Evolutionary conservation across 2,113 vertebrate genomes (phyloP).

Genomic region (Syrrhaptes paradoxus): DNA sequence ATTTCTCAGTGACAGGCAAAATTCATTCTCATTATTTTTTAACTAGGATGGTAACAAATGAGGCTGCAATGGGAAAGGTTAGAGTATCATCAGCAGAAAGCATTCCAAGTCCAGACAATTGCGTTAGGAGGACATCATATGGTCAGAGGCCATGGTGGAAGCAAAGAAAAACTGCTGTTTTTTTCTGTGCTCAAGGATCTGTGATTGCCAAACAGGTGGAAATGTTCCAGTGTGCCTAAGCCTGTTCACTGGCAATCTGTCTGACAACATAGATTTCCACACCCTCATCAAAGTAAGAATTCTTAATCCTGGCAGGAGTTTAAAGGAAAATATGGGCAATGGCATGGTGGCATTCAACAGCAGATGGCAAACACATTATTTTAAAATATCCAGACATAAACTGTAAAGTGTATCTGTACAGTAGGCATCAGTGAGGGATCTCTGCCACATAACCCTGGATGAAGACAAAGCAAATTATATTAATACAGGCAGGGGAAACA

Average conservation of each 20-base stretch:
- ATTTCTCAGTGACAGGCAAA: not conserved
- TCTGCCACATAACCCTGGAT: not conserved
- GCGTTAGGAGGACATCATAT: not conserved
- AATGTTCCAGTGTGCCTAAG: not conserved
- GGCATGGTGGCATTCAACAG: not conserved
- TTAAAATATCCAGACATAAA: not conserved
- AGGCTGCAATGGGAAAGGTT: not conserved
- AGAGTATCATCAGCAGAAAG: not conserved
- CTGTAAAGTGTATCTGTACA: not conserved
- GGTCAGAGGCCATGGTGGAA: not conserved
- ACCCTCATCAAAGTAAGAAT: not conserved
- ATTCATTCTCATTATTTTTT: not conserved
- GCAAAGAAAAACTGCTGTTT: not conserved
- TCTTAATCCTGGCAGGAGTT: not conserved
- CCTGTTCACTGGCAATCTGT: not conserved
- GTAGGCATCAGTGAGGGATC: not conserved
- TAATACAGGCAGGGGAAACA: not conserved
- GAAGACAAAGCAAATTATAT: not conserved
- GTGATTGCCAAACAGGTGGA: not conserved
- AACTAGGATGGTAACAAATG: not conserved
- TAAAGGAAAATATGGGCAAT: not conserved
- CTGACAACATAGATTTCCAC: not conserved
- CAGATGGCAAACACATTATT: not conserved
- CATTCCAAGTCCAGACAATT: not conserved
- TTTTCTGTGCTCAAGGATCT: not conserved